These are phyloP conservation scores for Babyrousa celebensis DNA, from an alignment of 2,797 vertebrate species.

Conservation along the genomic window DNA sequence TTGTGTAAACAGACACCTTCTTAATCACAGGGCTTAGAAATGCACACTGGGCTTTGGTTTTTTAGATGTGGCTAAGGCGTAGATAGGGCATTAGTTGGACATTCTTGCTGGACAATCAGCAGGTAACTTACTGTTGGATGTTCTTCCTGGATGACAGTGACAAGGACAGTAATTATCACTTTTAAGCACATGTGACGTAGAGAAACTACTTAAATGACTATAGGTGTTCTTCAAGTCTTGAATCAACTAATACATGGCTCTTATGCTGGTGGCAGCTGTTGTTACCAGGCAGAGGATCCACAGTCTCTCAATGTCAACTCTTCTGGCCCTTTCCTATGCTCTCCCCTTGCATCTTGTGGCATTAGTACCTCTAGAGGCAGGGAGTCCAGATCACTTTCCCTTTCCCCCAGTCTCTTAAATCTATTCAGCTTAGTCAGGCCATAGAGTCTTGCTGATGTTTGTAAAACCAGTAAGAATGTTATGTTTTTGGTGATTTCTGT, in stretches of 20 bases:
- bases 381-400: not conserved
- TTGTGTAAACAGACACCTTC: not conserved
- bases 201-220: not conserved
- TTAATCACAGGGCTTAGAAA: not conserved
- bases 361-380: not conserved
- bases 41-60: not conserved
- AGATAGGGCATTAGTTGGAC: not conserved
- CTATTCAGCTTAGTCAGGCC: not conserved
- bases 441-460: slow-evolving; percentile 21
- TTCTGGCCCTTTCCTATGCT: not conserved
- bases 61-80: not conserved
- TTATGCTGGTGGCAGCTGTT: not conserved
- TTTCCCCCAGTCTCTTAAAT: not conserved
- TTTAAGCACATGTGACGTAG: not conserved
- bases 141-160: not conserved
- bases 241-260: not conserved
- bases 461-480: not conserved
- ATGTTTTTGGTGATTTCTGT: not conserved
- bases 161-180: not conserved
- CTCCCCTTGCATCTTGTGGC: not conserved
- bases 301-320: not conserved
- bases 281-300: not conserved
- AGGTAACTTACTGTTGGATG: not conserved
- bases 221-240: not conserved
- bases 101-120: not conserved